Base-by-base conservation (phyloP, 2,888 invertebrate species). In the Agonopterix arenella region DNA sequence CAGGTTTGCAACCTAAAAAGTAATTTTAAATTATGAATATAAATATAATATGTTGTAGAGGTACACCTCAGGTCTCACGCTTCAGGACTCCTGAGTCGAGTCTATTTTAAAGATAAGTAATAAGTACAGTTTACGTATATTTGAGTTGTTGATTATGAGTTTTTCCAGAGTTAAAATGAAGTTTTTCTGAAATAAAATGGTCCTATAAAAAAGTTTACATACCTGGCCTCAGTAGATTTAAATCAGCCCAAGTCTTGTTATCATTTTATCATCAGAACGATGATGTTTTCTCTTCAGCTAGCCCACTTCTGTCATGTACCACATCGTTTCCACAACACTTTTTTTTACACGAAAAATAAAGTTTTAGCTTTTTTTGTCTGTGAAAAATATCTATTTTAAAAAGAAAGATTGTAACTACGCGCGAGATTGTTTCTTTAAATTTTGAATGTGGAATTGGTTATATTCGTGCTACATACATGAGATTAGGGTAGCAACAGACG, bases 281-380 rank as follows among this genome's bases (percentile, higher is more conserved):
- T 68, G 62, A 55, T 66, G 66, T 71, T 56, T 56, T 37, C 53
- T 55, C 59, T 53, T 54, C 55, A 64, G 68, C 72, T 77, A 83
- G 57, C 80, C 80, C 58, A 74, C 80, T 62, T 81, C 84, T 57
- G 68, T 66, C 62, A 68, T 57, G 58, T 63, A 70, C 67, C 80
- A 84, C 84, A 83, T 83, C 60, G 67, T 80, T 66, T 59, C 28
- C 28, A 28, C 28, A 7, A 28, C 28, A 43, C 28, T 64, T 53
- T 18, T 55, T 52, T 54, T 49, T 47, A 52, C 49, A 44, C 48
- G 57, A 59, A 62, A 65, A 57, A 62, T 59, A 66, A 46, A 69
- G 76, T 73, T 62, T 56, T 5, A 5, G 5, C 28, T 28, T 28
- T 5, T 28, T 7, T 28, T 28, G 5, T 28, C 28, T 28, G 28